These are phyloP conservation scores for Agrypnus murinus DNA, from an alignment of 2,888 invertebrate species.

Conservation along the genomic window DNA sequence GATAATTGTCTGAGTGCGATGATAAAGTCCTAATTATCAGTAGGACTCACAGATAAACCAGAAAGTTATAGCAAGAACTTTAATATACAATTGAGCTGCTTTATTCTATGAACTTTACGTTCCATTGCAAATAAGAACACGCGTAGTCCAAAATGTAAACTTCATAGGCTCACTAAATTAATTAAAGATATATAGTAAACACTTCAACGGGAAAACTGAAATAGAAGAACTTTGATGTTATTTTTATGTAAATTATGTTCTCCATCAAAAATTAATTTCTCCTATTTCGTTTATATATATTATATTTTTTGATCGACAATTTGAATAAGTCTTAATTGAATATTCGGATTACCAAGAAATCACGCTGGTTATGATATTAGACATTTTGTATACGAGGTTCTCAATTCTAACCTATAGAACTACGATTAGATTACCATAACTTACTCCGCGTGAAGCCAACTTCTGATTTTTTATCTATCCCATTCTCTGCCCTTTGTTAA, in stretches of 20 bases:
- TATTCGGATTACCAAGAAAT: slow-evolving; percentile 45
- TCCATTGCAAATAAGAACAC: slow-evolving; percentile 7
- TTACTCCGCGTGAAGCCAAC: slow-evolving; percentile 41
- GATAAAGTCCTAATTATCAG: slow-evolving; percentile 46
- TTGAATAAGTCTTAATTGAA: slow-evolving; percentile 47
- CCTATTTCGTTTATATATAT: slow-evolving; percentile 17
- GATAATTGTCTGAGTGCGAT: slow-evolving; percentile 47
- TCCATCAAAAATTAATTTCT: slow-evolving; percentile 21
- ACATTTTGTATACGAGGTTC: slow-evolving; percentile 30
- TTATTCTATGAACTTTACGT: slow-evolving; percentile 5
- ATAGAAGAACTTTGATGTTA: not conserved
- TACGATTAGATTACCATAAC: slow-evolving; percentile 46
- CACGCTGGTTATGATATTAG: slow-evolving; percentile 44
- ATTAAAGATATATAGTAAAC: slow-evolving; percentile 5
- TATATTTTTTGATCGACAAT: slow-evolving; percentile 28
- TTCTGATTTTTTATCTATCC: slow-evolving; percentile 37
- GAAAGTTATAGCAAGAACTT: slow-evolving; percentile 38
- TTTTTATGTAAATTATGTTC: slow-evolving; percentile 2
- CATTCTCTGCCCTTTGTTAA: slow-evolving; percentile 28
- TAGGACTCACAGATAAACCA: slow-evolving; percentile 39
- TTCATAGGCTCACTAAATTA: slow-evolving; percentile 4
- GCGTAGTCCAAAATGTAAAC: not conserved
- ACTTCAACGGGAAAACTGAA: not conserved
- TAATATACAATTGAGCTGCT: slow-evolving; percentile 27
- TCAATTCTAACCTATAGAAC: slow-evolving; percentile 37